Evolutionary conservation across 2,113 vertebrate species (phyloP).

Genomic region (Balaeniceps rex): DNA sequence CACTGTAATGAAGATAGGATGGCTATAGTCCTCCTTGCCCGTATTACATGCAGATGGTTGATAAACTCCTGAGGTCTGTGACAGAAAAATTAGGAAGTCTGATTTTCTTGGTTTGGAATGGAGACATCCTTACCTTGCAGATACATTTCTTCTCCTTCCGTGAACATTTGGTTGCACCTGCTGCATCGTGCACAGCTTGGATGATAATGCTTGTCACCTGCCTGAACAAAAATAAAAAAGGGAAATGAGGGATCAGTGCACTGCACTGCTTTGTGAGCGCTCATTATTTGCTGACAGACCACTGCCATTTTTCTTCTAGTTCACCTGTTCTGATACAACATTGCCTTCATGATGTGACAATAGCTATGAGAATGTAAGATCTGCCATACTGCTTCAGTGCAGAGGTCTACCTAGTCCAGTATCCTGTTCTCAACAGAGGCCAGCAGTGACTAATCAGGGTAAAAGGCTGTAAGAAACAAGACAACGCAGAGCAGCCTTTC

Average conservation of each 20-base stretch:
- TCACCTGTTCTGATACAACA: background rate
- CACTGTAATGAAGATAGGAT: background rate
- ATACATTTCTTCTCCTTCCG: slow-evolving; percentile 99
- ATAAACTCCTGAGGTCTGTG: background rate
- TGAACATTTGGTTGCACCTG: slow-evolving; percentile 99
- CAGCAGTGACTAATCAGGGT: background rate
- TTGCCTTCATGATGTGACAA: background rate
- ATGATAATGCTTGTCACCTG: slow-evolving; percentile 98
- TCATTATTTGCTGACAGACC: background rate
- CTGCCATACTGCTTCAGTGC: background rate
- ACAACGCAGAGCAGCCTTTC: background rate
- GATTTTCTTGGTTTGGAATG: background rate
- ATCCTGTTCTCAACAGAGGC: background rate
- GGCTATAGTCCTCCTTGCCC: background rate
- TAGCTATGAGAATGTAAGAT: background rate
- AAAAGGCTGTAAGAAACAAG: background rate
- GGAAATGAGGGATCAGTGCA: background rate
- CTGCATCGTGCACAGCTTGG: slow-evolving; percentile 99
- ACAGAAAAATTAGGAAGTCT: background rate
- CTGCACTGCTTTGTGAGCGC: background rate
- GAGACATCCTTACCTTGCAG: slow-evolving; percentile 87
- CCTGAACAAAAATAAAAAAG: slow-evolving; percentile 73
- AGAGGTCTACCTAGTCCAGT: background rate
- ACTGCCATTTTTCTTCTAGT: background rate
- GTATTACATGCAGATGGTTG: background rate